Base-by-base conservation (phyloP, 2,797 vertebrate species). In the Kryptolebias ocellatus region DNA sequence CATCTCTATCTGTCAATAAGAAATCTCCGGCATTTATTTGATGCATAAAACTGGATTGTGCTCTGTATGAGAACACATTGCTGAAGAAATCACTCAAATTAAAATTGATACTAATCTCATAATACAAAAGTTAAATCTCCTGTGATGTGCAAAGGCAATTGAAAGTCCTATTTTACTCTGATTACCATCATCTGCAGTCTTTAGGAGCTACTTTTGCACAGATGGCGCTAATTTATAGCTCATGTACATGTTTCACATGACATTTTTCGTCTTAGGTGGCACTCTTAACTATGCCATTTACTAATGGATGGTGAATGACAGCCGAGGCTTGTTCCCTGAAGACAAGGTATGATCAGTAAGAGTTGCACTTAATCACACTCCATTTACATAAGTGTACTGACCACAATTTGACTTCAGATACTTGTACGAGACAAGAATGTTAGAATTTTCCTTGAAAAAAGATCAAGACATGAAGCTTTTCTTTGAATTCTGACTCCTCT, bases 201-300 rank as follows among this genome's bases (percentile, higher is more conserved):
- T n/a, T 31, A 55, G 20, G 14, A 47, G 34, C 15, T 27, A 18
- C 18, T 24, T 28, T 46, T 70, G 62, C 60, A 53, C 63, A 73
- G 58, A 72, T 58, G 60, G 60, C 49, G 46, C 20, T 5, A 8
- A 18, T 52, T 28, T 54, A 46, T 50, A 61, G 27, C n/a, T 46
- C 15, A 7, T 31, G 14, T 45, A 15, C 1, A 60, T 16, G 11
- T 54, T 44, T 53, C 29, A 60, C 46, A 18, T 47, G 4, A 42
- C 2, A 10, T 9, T 57, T 50, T 29, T 58, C 9, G 10, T 47
- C 27, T 54, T 37, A 2, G 4, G 3, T 47, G n/a, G 29, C 7
- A 31, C 5, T 18, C 14, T 18, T 50, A 46, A 58, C n/a, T 29
- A 10, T 42, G 8, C 17, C 12, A 18, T 62, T 54, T 34, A 29